A percentile compares a stretch with the other conserved stretches of the same genome.
phyloP scores from a whole-genome alignment of 2,113 vertebrate genomes.

The Sula dactylatra region DNA sequence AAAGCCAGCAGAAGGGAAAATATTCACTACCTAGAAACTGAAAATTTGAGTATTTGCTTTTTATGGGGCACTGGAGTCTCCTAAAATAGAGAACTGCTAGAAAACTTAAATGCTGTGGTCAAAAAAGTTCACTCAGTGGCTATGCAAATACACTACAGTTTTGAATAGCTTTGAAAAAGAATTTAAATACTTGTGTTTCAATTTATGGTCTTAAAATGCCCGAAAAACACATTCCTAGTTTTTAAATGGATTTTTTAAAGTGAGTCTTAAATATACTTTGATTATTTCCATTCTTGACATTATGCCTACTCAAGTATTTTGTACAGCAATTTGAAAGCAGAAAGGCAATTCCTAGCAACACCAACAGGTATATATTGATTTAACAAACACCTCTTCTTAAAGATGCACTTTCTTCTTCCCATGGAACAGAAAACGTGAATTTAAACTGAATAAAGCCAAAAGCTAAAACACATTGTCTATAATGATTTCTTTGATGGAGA shows the following conservation, averaged over 20 bases:
- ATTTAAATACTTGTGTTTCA: conserved; percentile 74
- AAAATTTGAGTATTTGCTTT: conserved; percentile 82
- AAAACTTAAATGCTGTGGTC: conserved; percentile 79
- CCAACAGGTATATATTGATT: conserved; percentile 59
- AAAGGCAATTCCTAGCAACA: conserved; percentile 69
- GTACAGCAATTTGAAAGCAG: conserved; percentile 65
- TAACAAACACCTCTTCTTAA: conserved; percentile 70
- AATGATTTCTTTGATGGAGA: conserved; percentile 73
- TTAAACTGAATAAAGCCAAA: conserved; percentile 69
- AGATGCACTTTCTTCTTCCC: conserved; percentile 62
- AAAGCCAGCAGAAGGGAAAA: conserved; percentile 82
- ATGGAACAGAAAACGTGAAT: conserved; percentile 66
- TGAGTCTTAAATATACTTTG: conserved; percentile 69
- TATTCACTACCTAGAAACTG: conserved; percentile 76
- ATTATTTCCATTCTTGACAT: conserved; percentile 72
- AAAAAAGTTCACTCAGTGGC: conserved; percentile 69
- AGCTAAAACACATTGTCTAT: conserved; percentile 60
- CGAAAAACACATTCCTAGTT: conserved; percentile 57
- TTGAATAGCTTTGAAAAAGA: conserved; percentile 73
- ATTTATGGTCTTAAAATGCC: conserved; percentile 69
- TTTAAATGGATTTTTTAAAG: conserved; percentile 71
- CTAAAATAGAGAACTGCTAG: conserved; percentile 83
- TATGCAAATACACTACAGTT: conserved; percentile 71
- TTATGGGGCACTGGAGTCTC: conserved; percentile 85
- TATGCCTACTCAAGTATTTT: conserved; percentile 66